A percentile compares a stretch with the other conserved stretches of the same genome.
These are phyloP conservation scores for Xiphorhynchus erythropygius DNA, from an alignment of 2,797 vertebrate species.

Conservation along the genomic window DNA sequence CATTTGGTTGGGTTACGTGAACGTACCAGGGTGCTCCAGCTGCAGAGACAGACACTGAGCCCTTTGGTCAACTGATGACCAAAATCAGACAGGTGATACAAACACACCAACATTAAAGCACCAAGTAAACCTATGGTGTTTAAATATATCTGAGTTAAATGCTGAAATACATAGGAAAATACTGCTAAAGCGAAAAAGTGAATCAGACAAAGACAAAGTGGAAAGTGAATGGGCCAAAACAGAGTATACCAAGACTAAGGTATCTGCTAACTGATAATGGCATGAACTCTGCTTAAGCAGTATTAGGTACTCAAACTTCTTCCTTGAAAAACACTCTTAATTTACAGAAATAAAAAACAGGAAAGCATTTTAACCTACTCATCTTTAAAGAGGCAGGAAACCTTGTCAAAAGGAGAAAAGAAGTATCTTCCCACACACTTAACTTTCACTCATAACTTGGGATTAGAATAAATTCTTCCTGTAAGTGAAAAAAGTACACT, in stretches of 20 bases:
- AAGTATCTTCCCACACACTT: not conserved
- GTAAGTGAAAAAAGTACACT: not conserved
- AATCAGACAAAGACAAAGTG: not conserved
- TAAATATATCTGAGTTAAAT: not conserved
- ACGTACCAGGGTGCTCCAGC: not conserved
- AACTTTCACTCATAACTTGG: not conserved
- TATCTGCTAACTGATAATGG: not conserved
- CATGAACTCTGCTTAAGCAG: not conserved
- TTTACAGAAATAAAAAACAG: not conserved
- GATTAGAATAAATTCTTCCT: not conserved
- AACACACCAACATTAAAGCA: not conserved
- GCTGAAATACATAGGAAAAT: not conserved
- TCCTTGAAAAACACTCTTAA: not conserved
- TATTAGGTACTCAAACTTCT: not conserved
- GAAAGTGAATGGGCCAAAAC: not conserved
- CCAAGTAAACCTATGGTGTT: not conserved
- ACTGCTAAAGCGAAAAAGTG: not conserved
- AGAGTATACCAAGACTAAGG: not conserved
- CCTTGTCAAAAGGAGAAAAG: not conserved
- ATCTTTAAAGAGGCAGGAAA: not conserved
- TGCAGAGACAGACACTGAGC: not conserved
- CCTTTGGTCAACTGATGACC: not conserved
- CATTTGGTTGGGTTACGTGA: fast-evolving
- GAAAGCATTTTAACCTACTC: not conserved
- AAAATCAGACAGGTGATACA: not conserved